Conservation (phyloP, 2,113 vertebrate species). For the Carlito syrichta region DNA sequence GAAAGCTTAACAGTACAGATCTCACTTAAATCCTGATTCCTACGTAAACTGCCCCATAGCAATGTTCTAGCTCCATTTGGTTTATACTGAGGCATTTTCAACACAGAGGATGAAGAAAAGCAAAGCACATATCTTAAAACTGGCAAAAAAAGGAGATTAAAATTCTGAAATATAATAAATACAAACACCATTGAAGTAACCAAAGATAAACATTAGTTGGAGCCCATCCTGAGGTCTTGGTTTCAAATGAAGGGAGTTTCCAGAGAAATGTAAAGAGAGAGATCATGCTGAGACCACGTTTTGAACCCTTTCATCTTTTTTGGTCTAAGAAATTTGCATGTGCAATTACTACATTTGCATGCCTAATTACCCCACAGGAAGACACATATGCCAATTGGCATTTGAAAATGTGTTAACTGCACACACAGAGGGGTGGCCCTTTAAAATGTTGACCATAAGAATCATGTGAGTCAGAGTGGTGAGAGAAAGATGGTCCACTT, state of each 20-base stretch:
- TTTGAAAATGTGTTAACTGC: constrained; percentile 57
- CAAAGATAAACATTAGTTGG: not conserved
- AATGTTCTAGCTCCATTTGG: not conserved
- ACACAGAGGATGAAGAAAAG: not conserved
- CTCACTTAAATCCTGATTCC: not conserved
- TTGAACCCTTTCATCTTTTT: constrained; percentile 47
- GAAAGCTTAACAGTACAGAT: not conserved
- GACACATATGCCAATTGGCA: constrained; percentile 51
- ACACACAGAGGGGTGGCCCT: constrained; percentile 37
- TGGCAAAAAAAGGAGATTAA: not conserved
- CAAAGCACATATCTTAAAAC: not conserved
- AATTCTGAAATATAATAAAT: constrained; percentile 18
- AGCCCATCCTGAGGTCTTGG: not conserved
- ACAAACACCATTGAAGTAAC: not conserved
- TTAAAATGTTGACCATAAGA: constrained; percentile 54
- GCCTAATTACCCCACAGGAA: constrained; percentile 63
- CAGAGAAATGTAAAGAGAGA: constrained; percentile 14
- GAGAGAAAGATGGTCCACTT: constrained; percentile 12
- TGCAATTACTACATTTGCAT: constrained; percentile 57
- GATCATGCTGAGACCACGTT: not conserved
- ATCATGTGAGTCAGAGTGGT: constrained; percentile 25
- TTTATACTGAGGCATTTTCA: not conserved
- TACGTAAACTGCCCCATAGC: not conserved
- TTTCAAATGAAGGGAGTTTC: constrained; percentile 15
- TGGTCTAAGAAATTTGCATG: constrained; percentile 36